Evolutionary conservation across 2,797 vertebrate genomes (phyloP).

Genomic region (Garrulus glandarius): DNA sequence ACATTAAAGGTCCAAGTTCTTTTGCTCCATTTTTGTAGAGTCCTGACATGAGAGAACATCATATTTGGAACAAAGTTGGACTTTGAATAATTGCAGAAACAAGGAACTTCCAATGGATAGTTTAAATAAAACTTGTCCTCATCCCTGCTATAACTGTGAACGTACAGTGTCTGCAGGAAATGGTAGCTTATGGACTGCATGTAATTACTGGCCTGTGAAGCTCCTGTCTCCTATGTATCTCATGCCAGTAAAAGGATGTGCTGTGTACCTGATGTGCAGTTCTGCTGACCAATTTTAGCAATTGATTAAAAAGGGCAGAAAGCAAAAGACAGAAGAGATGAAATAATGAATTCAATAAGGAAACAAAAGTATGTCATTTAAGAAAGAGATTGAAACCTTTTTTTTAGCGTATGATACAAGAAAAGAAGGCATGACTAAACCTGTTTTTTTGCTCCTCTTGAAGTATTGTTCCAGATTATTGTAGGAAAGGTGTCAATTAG

Average conservation of each 20-base stretch:
- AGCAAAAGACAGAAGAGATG: background rate
- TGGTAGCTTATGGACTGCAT: background rate
- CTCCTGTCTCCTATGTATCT: background rate
- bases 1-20: background rate
- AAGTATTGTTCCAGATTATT: constrained; percentile 21
- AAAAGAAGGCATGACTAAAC: constrained; percentile 28
- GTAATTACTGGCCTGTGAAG: background rate
- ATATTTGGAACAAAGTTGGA: background rate
- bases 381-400: background rate
- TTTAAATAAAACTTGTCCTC: background rate
- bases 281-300: constrained; percentile 1
- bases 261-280: background rate
- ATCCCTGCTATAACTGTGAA: background rate
- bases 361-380: background rate
- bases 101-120: background rate
- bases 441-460: background rate
- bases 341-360: background rate
- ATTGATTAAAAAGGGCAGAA: background rate
- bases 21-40: background rate
- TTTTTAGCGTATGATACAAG: background rate
- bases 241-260: background rate
- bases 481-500: constrained; percentile 29
- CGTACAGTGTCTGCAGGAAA: background rate
- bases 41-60: background rate
- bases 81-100: background rate